These are phyloP conservation scores for Trilocha varians DNA, from an alignment of 2,888 invertebrate species.

Conservation along the genomic window DNA sequence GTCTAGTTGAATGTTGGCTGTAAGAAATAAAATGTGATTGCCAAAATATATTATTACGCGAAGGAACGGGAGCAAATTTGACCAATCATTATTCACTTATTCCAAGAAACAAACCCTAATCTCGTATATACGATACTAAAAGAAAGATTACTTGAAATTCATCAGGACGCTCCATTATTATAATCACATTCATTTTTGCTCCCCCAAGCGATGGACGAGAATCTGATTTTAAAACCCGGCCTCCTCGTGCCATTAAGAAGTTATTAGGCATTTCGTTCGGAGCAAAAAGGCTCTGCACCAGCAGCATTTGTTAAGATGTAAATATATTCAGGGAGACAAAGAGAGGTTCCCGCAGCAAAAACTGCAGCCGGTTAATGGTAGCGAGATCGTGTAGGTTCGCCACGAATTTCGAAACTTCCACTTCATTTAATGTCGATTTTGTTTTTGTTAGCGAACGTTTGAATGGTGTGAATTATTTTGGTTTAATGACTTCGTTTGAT, in stretches of 20 bases:
- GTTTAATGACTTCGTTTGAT: not conserved
- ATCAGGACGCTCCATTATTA: not conserved
- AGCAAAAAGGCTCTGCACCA: conserved; percentile 47
- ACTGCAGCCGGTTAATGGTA: conserved; percentile 46
- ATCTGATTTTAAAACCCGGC: not conserved
- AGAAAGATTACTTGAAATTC: not conserved
- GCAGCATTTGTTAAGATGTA: conserved; percentile 58
- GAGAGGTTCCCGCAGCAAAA: conserved; percentile 45
- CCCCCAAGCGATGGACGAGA: not conserved
- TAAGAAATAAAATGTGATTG: no score
- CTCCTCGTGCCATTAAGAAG: conserved; percentile 45
- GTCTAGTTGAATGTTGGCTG: no score
- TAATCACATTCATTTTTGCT: not conserved
- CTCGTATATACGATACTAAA: not conserved
- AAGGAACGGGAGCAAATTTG: no score
- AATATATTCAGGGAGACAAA: conserved; percentile 62
- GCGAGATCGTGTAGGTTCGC: conserved; percentile 39
- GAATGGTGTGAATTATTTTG: not conserved
- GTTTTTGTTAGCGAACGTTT: not conserved
- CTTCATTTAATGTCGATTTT: conserved; percentile 23
- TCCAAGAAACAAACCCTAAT: no score
- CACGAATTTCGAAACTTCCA: conserved; percentile 34
- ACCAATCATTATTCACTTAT: no score
- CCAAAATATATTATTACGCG: no score
- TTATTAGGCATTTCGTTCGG: conserved; percentile 39